Evolutionary conservation across 2,113 vertebrate genomes (phyloP).

Genomic region (Sprattus sprattus): DNA sequence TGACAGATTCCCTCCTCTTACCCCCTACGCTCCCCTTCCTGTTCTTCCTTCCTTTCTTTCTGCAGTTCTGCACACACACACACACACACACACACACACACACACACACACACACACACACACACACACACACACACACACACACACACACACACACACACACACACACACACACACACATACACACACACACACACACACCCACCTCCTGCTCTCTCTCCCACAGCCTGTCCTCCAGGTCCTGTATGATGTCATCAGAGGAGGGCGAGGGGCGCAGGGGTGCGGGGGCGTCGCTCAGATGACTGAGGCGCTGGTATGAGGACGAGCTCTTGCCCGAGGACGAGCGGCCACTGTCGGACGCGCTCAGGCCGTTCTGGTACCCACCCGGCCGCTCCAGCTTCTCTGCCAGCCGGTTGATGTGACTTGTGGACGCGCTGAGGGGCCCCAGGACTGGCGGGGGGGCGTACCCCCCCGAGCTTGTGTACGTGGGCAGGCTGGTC

Average conservation of each 20-base stretch:
- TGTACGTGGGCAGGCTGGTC: conserved; percentile 84
- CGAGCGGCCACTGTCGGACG: conserved; percentile 85
- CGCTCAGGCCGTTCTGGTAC: conserved; percentile 79
- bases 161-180: not conserved
- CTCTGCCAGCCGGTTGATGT: conserved; percentile 84
- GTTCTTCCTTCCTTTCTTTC: too few species aligned
- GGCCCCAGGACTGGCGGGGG: conserved; percentile 77
- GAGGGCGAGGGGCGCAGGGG: conserved; percentile 82
- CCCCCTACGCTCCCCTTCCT: too few species aligned
- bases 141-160: conserved; percentile 5
- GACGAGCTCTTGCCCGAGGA: conserved; percentile 87
- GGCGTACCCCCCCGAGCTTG: conserved; percentile 74
- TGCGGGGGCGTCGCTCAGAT: conserved; percentile 72
- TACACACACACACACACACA: not conserved
- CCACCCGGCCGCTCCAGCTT: conserved; percentile 51
- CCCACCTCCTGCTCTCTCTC: conserved; percentile 85
- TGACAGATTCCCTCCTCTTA: too few species aligned
- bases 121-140: not conserved
- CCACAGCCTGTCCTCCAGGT: conserved; percentile 85
- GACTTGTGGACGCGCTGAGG: conserved; percentile 87
- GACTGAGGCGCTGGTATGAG: conserved; percentile 81
- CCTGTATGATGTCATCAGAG: conserved; percentile 83
- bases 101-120: not conserved
- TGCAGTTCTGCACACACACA: not conserved
- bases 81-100: not conserved